Evolutionary conservation across 2,888 invertebrate genomes (phyloP).

Genomic region (Orthosia incerta): DNA sequence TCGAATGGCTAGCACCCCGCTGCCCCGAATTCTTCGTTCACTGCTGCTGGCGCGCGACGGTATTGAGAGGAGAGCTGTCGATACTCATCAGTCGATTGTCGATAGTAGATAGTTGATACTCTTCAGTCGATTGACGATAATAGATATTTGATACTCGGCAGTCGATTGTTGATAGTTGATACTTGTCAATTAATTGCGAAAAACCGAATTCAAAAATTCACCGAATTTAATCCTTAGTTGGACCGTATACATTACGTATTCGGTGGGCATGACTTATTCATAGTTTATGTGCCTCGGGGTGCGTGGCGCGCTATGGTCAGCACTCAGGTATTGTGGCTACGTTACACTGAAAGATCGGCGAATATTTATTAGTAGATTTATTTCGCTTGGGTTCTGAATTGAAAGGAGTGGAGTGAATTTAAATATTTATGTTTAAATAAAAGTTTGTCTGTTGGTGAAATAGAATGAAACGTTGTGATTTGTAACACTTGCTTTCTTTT

Average conservation of each 20-base stretch:
- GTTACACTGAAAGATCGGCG: conserved; percentile 56
- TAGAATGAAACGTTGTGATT: neutral
- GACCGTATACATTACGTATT: conserved; percentile 71
- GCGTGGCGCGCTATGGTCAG: conserved; percentile 67
- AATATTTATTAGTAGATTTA: conserved; percentile 52
- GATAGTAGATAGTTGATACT: too few relatives aligned
- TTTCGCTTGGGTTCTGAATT: conserved; percentile 29
- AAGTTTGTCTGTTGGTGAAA: neutral
- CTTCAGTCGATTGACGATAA: too few relatives aligned
- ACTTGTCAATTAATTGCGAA: conserved; percentile 45
- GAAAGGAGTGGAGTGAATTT: conserved; percentile 6
- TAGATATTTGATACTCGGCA: too few relatives aligned
- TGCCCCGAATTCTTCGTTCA: too few relatives aligned
- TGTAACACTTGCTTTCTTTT: neutral
- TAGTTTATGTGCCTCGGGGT: conserved; percentile 66
- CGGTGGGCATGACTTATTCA: conserved; percentile 74
- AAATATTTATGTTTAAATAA: neutral
- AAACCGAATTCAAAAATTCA: conserved; percentile 70
- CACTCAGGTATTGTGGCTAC: conserved; percentile 53
- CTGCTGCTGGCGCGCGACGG: too few relatives aligned
- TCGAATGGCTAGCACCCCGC: too few relatives aligned
- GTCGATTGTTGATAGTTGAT: too few relatives aligned
- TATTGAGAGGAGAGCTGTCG: too few relatives aligned
- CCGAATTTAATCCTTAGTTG: conserved; percentile 67
- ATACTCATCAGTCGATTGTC: too few relatives aligned